Evolutionary conservation across 92 coral and sea anemone species (phyloP).

Genomic region (Epizoanthus fatuus): DNA sequence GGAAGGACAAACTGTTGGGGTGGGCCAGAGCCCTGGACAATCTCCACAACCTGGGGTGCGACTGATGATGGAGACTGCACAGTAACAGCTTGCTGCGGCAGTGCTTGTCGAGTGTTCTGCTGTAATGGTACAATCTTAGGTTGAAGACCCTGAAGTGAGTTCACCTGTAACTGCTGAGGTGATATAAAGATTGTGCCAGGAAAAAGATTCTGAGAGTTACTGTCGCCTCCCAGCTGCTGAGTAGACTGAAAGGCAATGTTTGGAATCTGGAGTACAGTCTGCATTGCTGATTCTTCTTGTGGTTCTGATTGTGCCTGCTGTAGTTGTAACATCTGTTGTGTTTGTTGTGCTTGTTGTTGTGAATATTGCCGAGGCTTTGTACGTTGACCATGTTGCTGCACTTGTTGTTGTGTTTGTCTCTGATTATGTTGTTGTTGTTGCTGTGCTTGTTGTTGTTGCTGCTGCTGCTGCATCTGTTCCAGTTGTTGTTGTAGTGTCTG

Average conservation of each 20-base stretch:
- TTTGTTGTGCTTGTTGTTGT: slow-evolving; percentile 45
- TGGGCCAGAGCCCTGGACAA: slow-evolving; percentile 53
- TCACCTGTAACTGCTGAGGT: slow-evolving; percentile 36
- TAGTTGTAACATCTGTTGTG: slow-evolving; percentile 46
- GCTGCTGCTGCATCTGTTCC: slow-evolving; percentile 15
- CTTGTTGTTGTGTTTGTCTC: not conserved
- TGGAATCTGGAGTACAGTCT: slow-evolving; percentile 24
- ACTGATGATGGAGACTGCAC: slow-evolving; percentile 15
- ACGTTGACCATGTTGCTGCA: not conserved
- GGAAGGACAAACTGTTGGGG: slow-evolving; percentile 66
- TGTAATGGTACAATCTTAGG: slow-evolving; percentile 29
- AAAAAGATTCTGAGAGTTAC: slow-evolving; percentile 2
- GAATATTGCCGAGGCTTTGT: slow-evolving; percentile 19
- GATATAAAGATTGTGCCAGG: slow-evolving; percentile 32
- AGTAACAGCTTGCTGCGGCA: not conserved
- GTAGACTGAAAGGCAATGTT: not conserved
- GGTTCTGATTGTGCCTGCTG: slow-evolving; percentile 20
- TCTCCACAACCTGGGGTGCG: slow-evolving; percentile 58
- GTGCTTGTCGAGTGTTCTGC: slow-evolving; percentile 4
- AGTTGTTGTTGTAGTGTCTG: slow-evolving; percentile 27
- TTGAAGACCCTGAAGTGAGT: slow-evolving; percentile 2
- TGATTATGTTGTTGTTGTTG: slow-evolving; percentile 14
- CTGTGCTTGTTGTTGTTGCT: slow-evolving; percentile 16
- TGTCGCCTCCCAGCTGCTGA: not conserved
- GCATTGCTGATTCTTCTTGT: not conserved